Percentiles rank a stretch among this genome's conserved stretches.
Conservation (phyloP, 2,888 invertebrate species). For the Melieria omissa region DNA sequence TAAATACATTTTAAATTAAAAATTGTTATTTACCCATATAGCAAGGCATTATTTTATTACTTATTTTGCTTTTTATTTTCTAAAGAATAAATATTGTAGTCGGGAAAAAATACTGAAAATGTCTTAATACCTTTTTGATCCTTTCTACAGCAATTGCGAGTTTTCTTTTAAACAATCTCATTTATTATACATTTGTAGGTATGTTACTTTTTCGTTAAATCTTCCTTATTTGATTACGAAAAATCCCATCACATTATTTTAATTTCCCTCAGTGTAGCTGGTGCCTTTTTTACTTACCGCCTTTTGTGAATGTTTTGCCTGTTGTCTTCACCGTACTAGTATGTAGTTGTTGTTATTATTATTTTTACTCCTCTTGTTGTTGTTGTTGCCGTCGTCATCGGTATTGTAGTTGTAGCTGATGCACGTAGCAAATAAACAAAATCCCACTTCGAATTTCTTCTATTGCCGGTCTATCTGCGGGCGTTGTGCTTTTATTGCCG, state of each 20-base stretch:
- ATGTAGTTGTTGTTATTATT: conserved; percentile 15
- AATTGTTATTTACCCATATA: no score
- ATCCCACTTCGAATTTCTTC: conserved; percentile 14
- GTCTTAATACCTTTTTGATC: no score
- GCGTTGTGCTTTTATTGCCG: conserved; percentile 50
- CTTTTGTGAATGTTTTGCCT: not conserved
- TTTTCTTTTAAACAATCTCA: no score
- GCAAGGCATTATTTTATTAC: no score
- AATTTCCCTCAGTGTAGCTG: conserved; percentile 40
- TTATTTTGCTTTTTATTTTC: no score
- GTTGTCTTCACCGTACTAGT: not conserved
- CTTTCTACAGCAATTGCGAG: no score
- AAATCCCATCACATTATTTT: conserved; percentile 38
- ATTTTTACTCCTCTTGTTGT: not conserved
- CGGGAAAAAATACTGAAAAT: no score
- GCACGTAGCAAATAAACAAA: conserved; percentile 14
- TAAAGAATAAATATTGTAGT: no score
- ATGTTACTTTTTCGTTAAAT: no score
- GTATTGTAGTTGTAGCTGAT: not conserved
- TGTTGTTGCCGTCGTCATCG: not conserved
- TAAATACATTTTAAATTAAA: no score
- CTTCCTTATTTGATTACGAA: no score
- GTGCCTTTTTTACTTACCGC: conserved; percentile 39
- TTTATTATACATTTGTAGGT: no score
- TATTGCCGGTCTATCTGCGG: conserved; percentile 16